Evolutionary conservation across 1,140 invertebrate genomes (phyloP), one percentile per base, ranked within the genome.

Genomic region (Anoplolepis gracilipes): DNA sequence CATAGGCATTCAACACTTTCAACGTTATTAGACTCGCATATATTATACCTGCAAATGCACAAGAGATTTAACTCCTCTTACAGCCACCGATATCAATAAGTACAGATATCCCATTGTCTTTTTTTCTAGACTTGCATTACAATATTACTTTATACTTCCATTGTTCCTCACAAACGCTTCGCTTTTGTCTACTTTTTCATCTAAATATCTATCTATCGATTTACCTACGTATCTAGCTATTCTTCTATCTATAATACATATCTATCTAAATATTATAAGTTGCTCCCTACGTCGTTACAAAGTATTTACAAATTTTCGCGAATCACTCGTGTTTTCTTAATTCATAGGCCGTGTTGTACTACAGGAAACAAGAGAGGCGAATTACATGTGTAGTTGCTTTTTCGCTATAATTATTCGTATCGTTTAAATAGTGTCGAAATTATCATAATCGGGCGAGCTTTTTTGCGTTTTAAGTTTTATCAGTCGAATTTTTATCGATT

Each of bases 51-150:
- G 25, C n/a, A 79, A 55, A 79, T 46, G 76, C 61, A 28, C 22
- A 16, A 22, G 2, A 69, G 22, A 53, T 22, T 79, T 53, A 53
- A 28, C 85, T 88, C 85, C 62, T 72, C 81, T 86, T 90, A 90
- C 88, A 89, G 72, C 81, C 85, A 86, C 90, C 70, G 42, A 90
- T 87, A 85, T 91, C 85, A 67, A n/a, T 92, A 92, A 92, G 91
- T 92, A 92, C 91, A 90, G 69, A 88, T 69, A 76, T 82, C 59
- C 67, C 84, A 57, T 85, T 42, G 1, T 81, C 42, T 8, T 57
- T 33, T 84, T n/a, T 84, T 46, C 46, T 22, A 22, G 0, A 19
- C 55, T 88, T 22, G 13, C 42, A 42, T 65, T 33, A 65, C 7
- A 19, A 16, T 46, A 49, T 49, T 49, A 49, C 11, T n/a, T 36